Base-by-base conservation (phyloP, 2,113 vertebrate genomes). In the Mustelus asterias region DNA sequence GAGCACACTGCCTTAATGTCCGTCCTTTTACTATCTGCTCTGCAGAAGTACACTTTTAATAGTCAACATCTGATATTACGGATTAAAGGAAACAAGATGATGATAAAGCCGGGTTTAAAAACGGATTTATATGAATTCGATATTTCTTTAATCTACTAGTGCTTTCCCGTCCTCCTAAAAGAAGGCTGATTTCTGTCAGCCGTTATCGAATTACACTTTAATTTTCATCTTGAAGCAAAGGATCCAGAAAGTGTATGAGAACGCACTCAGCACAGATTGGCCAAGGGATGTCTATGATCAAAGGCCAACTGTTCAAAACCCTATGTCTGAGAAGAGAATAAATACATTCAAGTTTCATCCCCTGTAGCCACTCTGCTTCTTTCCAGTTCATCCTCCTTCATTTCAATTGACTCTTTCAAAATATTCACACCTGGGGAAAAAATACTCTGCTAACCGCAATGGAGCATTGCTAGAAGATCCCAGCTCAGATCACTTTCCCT, bases 191-290 rank as follows among this genome's bases (percentile, higher is more conserved):
- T 98, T 98, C 97, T 98, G 98, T 98, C 97, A 97, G 97, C 97
- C 8, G 96, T 98, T 98, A 98, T 98, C 98, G 97, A 97, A 98
- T 98, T 98, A 98, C 98, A 97, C 97, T 98, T 98, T 98, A 98
- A 98, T 98, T 98, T 98, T 98, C 97, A 98, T 98, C 97, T 96
- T 97, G 96, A 95, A 96, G 97, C 97, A 96, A 96, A 97, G 97
- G 97, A 98, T 98, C 98, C 98, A 97, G 97, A 97, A 97, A 96
- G 97, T 97, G 97, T 97, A 98, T 98, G 98, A 97, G 98, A 98
- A 97, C 98, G 98, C 97, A 97, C 98, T 98, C 98, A 97, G 97
- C 97, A 96, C 97, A 98, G 97, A 98, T 98, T 98, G 98, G 97
- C 97, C 44, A 96, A 97, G 96, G 95, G 13, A 96, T 97, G 97